Base-by-base conservation (phyloP, 2,113 vertebrate genomes). In the Eclectus roratus region DNA sequence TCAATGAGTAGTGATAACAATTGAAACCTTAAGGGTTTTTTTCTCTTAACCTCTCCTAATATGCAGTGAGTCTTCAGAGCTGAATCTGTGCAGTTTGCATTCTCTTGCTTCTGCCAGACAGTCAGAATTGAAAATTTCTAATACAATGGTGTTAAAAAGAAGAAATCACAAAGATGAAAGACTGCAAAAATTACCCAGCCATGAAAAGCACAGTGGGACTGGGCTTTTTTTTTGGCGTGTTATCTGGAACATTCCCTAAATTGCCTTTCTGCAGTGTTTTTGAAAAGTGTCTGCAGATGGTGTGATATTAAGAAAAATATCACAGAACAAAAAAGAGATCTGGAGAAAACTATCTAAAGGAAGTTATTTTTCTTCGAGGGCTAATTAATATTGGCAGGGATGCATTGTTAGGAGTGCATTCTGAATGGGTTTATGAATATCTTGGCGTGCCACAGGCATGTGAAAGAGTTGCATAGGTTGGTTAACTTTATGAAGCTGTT, bases 391-490 rank as follows among this genome's bases (percentile, higher is more conserved):
- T 35, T 88, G 88, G 13, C 82, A 85, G 49, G 24, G 35, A 11
- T 77, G 28, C 27, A 24, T 21, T 90, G 20, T 39, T 63, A 61
- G 18, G 28, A 35, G 13, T 83, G 20, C 24, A 13, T 66, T 91
- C 60, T 52, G 86, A 21, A 13, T 47, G 33, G 15, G 8, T 90
- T 85, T 69, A 9, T 50, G 76, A 72, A 33, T 65, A 6, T 50
- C 71, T 82, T 69, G 44, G 35, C 0, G 0, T 55, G 17, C 37
- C 1, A 3, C 19, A 4, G 58, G 14, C 37, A 2, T 14, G 16
- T 72, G 80, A 79, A 72, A 21, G 29, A 61, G 37, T 18, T 60
- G 7, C 46, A 35, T n/a, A n/a, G 10, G 8, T 15, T 83, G 47
- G 20, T 21, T 74, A 64, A 49, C 41, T 47, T 71, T 28, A 43